Evolutionary conservation across 1,140 invertebrate genomes (phyloP), one percentile per base, ranked within the genome.

Genomic region (Magallana gigas): DNA sequence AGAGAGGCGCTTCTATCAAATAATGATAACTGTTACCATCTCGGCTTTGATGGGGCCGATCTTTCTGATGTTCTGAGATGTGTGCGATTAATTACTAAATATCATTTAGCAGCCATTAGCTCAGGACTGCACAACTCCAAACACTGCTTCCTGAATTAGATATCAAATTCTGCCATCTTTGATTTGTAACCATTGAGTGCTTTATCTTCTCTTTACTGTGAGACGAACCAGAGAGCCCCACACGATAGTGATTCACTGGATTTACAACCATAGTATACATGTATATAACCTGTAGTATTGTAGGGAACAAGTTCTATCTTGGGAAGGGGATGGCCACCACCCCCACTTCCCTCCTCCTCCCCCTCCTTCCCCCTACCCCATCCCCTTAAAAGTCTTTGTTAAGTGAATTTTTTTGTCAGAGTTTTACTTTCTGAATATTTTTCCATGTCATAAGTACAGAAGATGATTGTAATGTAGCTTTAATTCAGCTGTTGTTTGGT

Each of bases 41-140:
- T 76, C 36, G 36, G 36, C 68, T 76, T 76, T 76, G 68, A 76
- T 76, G 68, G 68, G 68, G 18, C 68, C 5, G 12, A 76, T 76
- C 68, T 76, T 18, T 76, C 6, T 76, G 68, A 76, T 29, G 68
- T 76, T 12, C 23, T 11, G 8, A 76, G 23, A 76, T 76, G 23
- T 76, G 68, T 76, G 68, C 23, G 23, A 76, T 76, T 76, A 76
- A 76, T 76, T 76, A 76, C 68, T 76, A 76, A 76, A 76, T 76
- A 76, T 76, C 68, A 76, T 76, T 76, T 76, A 76, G 68, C 23
- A 76, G 68, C 68, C 68, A 76, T 76, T 76, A 76, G 68, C 68
- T 76, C 68, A 76, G 12, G 68, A 36, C 68, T 76, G 36, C 23
- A 76, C 14, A 76, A 76, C 68, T 76, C 68, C 23, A 76, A 76